Evolutionary conservation across 2,888 invertebrate species (phyloP), one percentile per base, ranked within the genome.

Genomic region (Torymus aiolomorphi): DNA sequence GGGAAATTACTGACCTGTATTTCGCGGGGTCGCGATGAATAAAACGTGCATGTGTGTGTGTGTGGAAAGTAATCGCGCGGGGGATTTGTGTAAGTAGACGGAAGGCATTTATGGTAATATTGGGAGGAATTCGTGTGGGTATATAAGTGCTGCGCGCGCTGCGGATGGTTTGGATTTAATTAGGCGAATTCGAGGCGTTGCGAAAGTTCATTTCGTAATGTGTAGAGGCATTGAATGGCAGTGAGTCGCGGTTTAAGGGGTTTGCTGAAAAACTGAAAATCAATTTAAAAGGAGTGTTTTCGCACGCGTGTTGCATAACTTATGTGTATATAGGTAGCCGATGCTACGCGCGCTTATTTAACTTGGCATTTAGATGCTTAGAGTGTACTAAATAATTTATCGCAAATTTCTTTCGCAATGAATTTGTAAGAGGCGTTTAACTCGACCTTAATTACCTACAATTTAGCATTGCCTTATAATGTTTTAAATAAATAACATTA

Each of bases 1-100:
- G 71, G 63, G 70, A 71, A 71, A 77, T 71, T 62, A 71, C 57
- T 57, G 31, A 24, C 20, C 72, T 18, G 51, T 20, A 57, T 74
- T 66, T 49, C 67, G 61, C 8, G 12, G 14, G 2, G 49, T 61
- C 67, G 59, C 51, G 14, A 52, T 51, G 52, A 62, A 31, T 52
- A 61, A 20, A 52, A 72, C 57, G 5, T 31, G 73, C 16, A 16
- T 2, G 31, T 56, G 16, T 14, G 31, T 31, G 31, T 24, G 3
- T 24, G 24, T 24, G 3, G 24, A 24, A 24, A 31, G 31, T 31
- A 31, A 31, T 31, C 31, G 31, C 20, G 31, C 0, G 0, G 31
- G 3, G 31, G 31, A 31, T 31, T 31, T 31, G 31, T 31, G 31
- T 31, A 5, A 31, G 31, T 31, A 8, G 3, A 31, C 57, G 8